Evolutionary conservation across 2,113 vertebrate genomes (phyloP).

Genomic region (Rhea pennata): DNA sequence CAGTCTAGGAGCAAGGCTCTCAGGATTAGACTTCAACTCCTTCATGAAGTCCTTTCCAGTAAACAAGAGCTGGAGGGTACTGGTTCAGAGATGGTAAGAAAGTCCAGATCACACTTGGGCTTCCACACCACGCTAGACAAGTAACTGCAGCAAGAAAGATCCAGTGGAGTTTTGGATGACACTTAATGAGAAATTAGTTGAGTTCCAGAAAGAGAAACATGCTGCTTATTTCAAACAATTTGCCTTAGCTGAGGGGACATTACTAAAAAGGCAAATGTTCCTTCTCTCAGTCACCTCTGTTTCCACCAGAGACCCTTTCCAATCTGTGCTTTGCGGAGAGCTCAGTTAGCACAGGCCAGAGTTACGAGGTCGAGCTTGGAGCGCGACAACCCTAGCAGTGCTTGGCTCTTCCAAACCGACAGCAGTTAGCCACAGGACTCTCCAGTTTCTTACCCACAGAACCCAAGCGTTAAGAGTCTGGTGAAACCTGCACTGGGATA

Average conservation of each 20-base stretch:
- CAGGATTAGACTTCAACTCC: not conserved
- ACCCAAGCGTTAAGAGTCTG: not conserved
- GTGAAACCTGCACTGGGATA: not conserved
- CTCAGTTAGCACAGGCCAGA: not conserved
- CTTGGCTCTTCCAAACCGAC: fast-evolving
- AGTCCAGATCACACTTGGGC: not conserved
- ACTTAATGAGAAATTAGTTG: not conserved
- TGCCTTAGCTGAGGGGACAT: not conserved
- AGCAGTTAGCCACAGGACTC: not conserved
- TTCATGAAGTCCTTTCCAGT: not conserved
- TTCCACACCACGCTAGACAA: not conserved
- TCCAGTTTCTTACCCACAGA: not conserved
- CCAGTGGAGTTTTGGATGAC: not conserved
- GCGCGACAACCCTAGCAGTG: not conserved
- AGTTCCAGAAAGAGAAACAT: not conserved
- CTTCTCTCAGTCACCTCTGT: not conserved
- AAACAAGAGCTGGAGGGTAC: not conserved
- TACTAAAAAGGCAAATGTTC: not conserved
- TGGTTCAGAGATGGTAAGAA: not conserved
- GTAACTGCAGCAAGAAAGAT: not conserved
- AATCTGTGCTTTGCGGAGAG: not conserved
- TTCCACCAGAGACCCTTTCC: not conserved
- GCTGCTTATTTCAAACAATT: not conserved
- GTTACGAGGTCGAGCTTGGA: not conserved
- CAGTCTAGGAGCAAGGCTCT: not conserved